Evolutionary conservation across 2,797 vertebrate species (phyloP).

Genomic region (Cossypha heuglini): DNA sequence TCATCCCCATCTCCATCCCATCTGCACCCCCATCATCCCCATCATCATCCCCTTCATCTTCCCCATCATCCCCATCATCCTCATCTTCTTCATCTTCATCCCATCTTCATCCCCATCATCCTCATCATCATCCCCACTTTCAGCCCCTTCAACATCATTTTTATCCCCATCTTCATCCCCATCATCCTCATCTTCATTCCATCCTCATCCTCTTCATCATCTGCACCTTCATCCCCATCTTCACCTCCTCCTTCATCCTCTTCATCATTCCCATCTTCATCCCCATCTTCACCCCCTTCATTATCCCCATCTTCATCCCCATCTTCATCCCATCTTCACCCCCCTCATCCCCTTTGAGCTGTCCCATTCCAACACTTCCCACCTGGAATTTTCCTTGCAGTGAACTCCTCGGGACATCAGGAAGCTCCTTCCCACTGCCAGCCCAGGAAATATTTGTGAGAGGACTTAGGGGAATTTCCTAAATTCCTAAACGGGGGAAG

Average conservation of each 20-base stretch:
- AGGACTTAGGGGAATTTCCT: background rate
- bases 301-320: too few species aligned
- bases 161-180: background rate
- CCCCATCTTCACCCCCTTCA: background rate
- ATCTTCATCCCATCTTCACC: too few species aligned
- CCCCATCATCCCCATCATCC: too few species aligned
- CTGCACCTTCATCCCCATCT: background rate
- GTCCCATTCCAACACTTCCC: fast-evolving
- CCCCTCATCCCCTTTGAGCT: background rate
- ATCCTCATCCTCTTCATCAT: background rate
- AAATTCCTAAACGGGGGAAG: background rate
- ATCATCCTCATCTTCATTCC: background rate
- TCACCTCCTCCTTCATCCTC: background rate
- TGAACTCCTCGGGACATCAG: fast-evolving
- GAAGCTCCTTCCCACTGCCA: background rate
- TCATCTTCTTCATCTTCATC: too few species aligned
- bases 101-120: too few species aligned
- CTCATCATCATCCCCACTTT: background rate
- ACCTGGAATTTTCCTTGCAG: fast-evolving
- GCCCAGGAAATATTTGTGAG: fast-evolving
- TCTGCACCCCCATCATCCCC: too few species aligned
- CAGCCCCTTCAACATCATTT: background rate
- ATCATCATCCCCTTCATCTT: too few species aligned
- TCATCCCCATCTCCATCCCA: too few species aligned
- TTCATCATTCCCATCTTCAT: too few species aligned